Percentiles rank a stretch among this genome's conserved stretches.
phyloP scores from a whole-genome alignment of 2,113 vertebrate species.

The Lanius ludovicianus region DNA sequence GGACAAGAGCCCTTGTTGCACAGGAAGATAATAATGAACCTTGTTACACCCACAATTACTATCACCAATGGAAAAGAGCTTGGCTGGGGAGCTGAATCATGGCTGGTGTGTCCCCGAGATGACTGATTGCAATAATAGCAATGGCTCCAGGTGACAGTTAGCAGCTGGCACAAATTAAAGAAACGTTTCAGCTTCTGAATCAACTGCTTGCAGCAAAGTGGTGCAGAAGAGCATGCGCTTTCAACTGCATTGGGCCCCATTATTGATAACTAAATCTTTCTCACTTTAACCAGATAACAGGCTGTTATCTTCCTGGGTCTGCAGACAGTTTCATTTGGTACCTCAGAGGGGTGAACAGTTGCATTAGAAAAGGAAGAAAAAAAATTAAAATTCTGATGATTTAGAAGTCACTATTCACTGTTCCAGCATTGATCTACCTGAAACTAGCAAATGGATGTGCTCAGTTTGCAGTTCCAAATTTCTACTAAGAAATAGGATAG shows the following conservation, averaged over 20 bases:
- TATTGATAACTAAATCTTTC: background rate
- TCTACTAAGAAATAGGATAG: background rate
- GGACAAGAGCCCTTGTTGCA: background rate
- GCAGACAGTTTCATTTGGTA: background rate
- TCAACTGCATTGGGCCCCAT: background rate
- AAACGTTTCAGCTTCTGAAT: background rate
- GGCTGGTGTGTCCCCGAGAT: background rate
- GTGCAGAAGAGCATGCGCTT: background rate
- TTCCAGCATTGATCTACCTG: background rate
- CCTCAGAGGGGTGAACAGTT: background rate
- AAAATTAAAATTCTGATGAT: background rate
- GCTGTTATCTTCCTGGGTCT: background rate
- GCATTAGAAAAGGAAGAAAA: background rate
- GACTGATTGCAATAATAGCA: conserved; percentile 29
- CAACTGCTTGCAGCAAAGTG: background rate
- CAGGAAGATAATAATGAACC: background rate
- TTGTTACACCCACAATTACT: background rate
- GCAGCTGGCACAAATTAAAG: background rate
- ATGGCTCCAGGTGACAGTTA: background rate
- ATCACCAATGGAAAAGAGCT: background rate
- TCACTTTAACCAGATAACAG: background rate
- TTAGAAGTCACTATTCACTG: background rate
- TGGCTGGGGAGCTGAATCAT: background rate
- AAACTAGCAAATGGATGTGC: background rate
- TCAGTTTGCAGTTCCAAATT: background rate